These are phyloP conservation scores for Meloidogyne floridensis DNA, from an alignment of 1,140 invertebrate genomes.

Conservation along the genomic window DNA sequence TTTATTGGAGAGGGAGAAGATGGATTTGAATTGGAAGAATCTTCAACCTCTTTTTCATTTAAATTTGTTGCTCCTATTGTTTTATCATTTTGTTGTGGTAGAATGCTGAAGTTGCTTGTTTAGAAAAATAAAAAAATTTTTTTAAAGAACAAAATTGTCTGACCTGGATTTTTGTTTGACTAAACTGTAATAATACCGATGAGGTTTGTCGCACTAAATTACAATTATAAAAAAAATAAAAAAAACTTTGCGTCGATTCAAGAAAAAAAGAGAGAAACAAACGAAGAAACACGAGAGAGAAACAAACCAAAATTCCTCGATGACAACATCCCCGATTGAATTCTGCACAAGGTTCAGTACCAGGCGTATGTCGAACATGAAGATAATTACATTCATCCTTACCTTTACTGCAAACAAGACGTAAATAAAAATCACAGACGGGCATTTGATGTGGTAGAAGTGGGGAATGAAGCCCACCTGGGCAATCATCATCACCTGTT, in stretches of 20 bases:
- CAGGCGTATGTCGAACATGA: slow-evolving; percentile 51
- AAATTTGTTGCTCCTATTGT: background rate
- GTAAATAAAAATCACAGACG: slow-evolving; percentile 49
- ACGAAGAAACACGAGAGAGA: background rate
- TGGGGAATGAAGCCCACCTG: slow-evolving; percentile 34
- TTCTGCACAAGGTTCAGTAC: slow-evolving; percentile 31
- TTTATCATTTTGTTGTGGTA: background rate
- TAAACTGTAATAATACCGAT: slow-evolving; percentile 45
- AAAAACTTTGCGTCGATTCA: background rate
- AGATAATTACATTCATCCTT: slow-evolving; percentile 45
- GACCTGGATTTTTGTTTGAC: slow-evolving; percentile 24
- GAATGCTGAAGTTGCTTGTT: background rate
- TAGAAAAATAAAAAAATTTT: background rate
- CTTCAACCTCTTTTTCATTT: background rate
- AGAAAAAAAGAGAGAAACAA: background rate
- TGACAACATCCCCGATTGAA: slow-evolving; percentile 48
- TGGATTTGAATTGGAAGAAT: background rate
- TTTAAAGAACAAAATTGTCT: background rate
- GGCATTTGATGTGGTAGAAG: slow-evolving; percentile 45
- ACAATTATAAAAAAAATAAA: background rate
- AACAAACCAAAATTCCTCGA: slow-evolving; percentile 48
- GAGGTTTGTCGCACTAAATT: slow-evolving; percentile 46
- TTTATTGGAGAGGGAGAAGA: background rate
- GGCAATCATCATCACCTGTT: slow-evolving; percentile 33
- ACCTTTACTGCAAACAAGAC: slow-evolving; percentile 34